Evolutionary conservation across 1,140 invertebrate species (phyloP).

Genomic region (Pomacea maculata): DNA sequence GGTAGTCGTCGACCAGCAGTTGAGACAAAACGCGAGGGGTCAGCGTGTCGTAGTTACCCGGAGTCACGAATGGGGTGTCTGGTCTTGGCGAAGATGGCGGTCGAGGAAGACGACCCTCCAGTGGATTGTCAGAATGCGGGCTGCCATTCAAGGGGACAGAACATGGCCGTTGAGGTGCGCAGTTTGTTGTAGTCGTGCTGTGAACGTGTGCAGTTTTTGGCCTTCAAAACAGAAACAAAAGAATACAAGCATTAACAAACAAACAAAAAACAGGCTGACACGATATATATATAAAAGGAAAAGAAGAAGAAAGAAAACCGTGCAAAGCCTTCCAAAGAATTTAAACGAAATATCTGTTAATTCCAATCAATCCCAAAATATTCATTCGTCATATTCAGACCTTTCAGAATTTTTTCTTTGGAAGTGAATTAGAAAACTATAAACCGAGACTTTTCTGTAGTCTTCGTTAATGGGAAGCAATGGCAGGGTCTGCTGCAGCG

Average conservation of each 20-base stretch:
- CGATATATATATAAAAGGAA: too few relatives aligned
- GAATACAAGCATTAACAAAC: background rate
- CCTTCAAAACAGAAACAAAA: background rate
- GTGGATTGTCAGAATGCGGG: background rate
- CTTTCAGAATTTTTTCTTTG: too few relatives aligned
- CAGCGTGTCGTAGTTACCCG: conserved; percentile 46
- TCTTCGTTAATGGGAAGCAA: background rate
- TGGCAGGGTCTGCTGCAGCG: background rate
- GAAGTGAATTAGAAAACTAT: background rate
- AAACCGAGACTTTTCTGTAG: background rate
- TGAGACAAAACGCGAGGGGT: conserved; percentile 39
- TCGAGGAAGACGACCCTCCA: background rate
- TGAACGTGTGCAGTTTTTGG: background rate
- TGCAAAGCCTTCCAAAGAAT: too few relatives aligned
- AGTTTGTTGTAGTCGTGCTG: background rate
- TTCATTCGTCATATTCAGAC: too few relatives aligned
- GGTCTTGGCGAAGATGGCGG: conserved; percentile 15
- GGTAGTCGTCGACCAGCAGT: conserved; percentile 29
- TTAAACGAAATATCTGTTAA: too few relatives aligned
- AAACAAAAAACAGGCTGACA: background rate
- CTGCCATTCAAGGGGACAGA: background rate
- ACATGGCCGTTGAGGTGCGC: background rate
- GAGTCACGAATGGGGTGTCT: conserved; percentile 40
- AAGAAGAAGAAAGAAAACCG: too few relatives aligned
- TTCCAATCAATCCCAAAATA: too few relatives aligned